Evolutionary conservation across 2,797 vertebrate genomes (phyloP).

Genomic region (Tenualosa ilisha): DNA sequence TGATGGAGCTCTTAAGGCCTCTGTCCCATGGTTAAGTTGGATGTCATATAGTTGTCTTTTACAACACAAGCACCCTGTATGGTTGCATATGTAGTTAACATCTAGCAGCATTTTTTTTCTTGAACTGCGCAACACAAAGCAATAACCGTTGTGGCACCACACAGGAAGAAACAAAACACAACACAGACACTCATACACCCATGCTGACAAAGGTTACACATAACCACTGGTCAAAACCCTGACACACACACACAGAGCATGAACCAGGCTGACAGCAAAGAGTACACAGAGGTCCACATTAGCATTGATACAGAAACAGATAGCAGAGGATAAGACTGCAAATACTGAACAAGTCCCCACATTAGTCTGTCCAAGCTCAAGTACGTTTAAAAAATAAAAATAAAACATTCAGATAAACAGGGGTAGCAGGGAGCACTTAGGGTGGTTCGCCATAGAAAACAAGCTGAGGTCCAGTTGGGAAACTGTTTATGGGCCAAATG

Average conservation of each 20-base stretch:
- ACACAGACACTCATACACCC: constrained; percentile 33
- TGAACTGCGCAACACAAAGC: constrained; percentile 47
- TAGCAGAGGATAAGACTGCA: constrained; percentile 21
- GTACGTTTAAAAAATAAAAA: not conserved
- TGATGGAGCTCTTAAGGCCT: constrained; percentile 14
- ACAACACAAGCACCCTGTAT: constrained; percentile 39
- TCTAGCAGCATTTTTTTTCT: constrained; percentile 57
- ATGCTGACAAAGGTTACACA: constrained; percentile 33
- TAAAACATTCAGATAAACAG: not conserved
- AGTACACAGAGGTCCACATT: not conserved
- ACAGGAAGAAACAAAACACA: constrained; percentile 29
- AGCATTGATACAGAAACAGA: not conserved
- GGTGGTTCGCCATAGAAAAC: not conserved
- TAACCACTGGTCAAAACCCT: not conserved
- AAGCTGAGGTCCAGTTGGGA: not conserved
- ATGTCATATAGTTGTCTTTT: constrained; percentile 25
- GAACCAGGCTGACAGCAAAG: not conserved
- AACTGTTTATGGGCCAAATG: constrained; percentile 36
- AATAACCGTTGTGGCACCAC: constrained; percentile 25
- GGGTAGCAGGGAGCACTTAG: constrained; percentile 10
- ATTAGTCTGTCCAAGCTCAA: constrained; percentile 8
- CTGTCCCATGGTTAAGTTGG: not conserved
- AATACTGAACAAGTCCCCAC: constrained; percentile 23
- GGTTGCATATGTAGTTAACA: constrained; percentile 56
- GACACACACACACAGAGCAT: not conserved